Evolutionary conservation across 2,113 vertebrate genomes (phyloP).

Genomic region (Notothenia rossii): DNA sequence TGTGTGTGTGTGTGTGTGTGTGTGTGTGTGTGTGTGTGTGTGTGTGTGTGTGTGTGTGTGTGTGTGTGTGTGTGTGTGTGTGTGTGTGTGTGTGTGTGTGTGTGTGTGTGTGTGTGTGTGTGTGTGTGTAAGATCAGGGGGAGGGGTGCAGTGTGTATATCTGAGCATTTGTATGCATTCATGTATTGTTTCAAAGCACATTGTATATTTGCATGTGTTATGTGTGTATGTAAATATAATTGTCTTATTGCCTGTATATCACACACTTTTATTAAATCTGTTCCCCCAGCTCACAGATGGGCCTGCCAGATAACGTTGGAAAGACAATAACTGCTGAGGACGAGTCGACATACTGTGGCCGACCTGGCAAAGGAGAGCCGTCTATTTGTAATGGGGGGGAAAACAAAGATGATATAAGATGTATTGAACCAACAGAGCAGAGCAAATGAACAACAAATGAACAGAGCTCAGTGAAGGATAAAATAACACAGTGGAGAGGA

Average conservation of each 20-base stretch:
- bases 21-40: constrained; percentile 7
- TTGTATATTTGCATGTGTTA: constrained; percentile 37
- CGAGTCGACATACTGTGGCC: constrained; percentile 57
- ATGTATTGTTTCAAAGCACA: constrained; percentile 33
- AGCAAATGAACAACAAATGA: constrained; percentile 81
- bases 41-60: not conserved
- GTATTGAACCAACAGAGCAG: constrained; percentile 79
- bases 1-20: constrained; percentile 3
- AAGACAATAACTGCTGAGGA: constrained; percentile 68
- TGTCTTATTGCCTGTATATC: constrained; percentile 45
- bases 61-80: constrained; percentile 2
- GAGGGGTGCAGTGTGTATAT: not conserved
- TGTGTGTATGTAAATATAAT: constrained; percentile 50
- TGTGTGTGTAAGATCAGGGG: not conserved
- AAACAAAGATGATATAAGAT: constrained; percentile 76
- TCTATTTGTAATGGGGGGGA: constrained; percentile 67
- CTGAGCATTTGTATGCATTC: not conserved
- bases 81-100: constrained; percentile 11
- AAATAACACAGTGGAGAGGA: constrained; percentile 79
- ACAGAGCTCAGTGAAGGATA: constrained; percentile 77
- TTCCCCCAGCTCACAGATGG: constrained; percentile 66
- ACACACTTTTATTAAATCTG: constrained; percentile 64
- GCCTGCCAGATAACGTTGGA: constrained; percentile 55
- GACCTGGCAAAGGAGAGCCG: constrained; percentile 67
- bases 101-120: not conserved